Percentiles rank a stretch among this genome's conserved stretches.
Evolutionary conservation across 2,797 vertebrate species (phyloP).

Genomic region (Hylomyscus alleni): DNA sequence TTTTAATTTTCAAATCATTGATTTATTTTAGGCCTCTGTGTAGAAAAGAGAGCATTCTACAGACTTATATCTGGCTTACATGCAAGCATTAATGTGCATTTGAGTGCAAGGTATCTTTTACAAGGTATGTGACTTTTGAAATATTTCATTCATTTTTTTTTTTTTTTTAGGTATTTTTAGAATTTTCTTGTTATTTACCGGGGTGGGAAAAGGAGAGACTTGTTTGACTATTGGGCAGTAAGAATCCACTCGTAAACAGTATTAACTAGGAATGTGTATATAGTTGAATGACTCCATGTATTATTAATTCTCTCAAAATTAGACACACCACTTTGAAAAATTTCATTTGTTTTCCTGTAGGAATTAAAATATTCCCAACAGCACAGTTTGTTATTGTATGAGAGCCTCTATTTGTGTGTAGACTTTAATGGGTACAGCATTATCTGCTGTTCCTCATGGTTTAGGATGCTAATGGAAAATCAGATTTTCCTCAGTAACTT

Average conservation of each 20-base stretch:
- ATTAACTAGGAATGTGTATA: background rate
- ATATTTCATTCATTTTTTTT: conserved; percentile 8
- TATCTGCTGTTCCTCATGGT: background rate
- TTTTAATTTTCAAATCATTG: conserved; percentile 59
- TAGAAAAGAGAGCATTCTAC: conserved; percentile 98
- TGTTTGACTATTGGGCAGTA: background rate
- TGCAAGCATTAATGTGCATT: conserved; percentile 95
- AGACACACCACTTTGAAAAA: conserved; percentile 31
- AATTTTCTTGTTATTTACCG: background rate
- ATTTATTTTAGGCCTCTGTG: conserved; percentile 92
- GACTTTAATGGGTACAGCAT: background rate
- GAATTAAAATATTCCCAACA: background rate
- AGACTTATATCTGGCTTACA: conserved; percentile 96
- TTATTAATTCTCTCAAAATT: conserved; percentile 11
- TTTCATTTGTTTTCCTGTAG: conserved; percentile 3
- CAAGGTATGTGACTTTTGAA: conserved; percentile 89
- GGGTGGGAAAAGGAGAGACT: background rate
- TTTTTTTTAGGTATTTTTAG: conserved; percentile 61
- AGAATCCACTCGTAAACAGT: background rate
- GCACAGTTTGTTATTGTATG: background rate
- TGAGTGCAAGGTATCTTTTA: conserved; percentile 95
- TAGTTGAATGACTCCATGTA: background rate
- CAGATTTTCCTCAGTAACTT: conserved; percentile 38
- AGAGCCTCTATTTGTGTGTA: background rate
- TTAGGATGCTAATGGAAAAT: background rate